Base-by-base conservation (phyloP, 2,888 invertebrate genomes). In the Panopea generosa region DNA sequence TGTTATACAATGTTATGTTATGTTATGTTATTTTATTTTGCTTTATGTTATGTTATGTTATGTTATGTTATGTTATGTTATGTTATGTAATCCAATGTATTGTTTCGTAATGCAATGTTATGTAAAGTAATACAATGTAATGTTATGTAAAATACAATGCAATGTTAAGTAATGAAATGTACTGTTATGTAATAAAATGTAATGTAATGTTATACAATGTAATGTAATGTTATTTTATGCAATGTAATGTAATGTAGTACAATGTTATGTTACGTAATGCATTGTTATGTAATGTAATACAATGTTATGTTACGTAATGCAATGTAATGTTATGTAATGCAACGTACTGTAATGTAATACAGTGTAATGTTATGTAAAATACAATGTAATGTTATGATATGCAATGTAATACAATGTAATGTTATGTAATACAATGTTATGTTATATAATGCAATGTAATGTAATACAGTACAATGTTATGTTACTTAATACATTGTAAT, bases 241-340 rank as follows among this genome's bases (percentile, higher is more conserved):
- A 55, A 55, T 29, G 55, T 29, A 55, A 55, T 29, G 26, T 29
- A 55, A 55, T 29, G 55, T 29, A 55, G 27, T 29, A 29, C 29
- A 24, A 27, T 24, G 55, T 29, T 27, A 24, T 29, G n/a, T 29
- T 27, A 55, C 27, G 55, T 27, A 27, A 55, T 29, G 55, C n/a
- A 55, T 27, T 29, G 55, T 55, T 27, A 55, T 27, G 26, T 14
- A 55, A 55, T 29, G 29, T 16, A 55, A 55, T 29, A 29, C 29
- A 55, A 55, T 24, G 26, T 55, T 27, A 7, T 33, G 33, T 11
- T 7, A 33, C 11, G 33, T 33, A 33, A 33, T 33, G 33, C 11
- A 33, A 33, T 7, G 9, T 33, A 7, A 33, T 33, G 33, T 33
- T 33, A 33, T 33, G 33, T 33, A 33, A 11, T 33, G 9, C 33